Base-by-base conservation (phyloP, 2,113 vertebrate genomes). In the Kryptolebias marmoratus region DNA sequence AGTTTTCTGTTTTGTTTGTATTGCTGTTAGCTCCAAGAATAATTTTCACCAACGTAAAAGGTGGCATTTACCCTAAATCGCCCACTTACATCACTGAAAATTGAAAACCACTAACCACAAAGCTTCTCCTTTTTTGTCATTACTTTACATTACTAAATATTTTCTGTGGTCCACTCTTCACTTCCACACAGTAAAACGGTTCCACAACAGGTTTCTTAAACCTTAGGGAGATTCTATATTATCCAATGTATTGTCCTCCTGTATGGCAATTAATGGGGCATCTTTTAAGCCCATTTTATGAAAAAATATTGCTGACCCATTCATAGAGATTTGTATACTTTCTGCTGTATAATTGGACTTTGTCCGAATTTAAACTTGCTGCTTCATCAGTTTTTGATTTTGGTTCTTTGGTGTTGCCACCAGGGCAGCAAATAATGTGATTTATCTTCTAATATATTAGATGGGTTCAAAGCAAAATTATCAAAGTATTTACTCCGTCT, bases 71-170 rank as follows among this genome's bases (percentile, higher is more conserved):
- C 11, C 22, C 31, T 18, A 56, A 78, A 36, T 18, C 71, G 54
- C 53, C 16, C 30, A 52, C 30, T 68, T 55, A 47, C 77, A 64
- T 62, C 39, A 82, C 39, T 42, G 28, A 60, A 54, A 28, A 71
- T 67, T 61, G n/a, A 15, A 52, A 70, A 73, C 68, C 49, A 63
- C 22, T 28, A 48, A 80, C 57, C 66, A 71, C 58, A 57, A 59
- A 45, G 49, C 53, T 32, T 58, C 22, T 77, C 44, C 11, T 58
- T 64, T 10, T 63, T 10, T 77, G 56, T 61, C 18, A 48, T 57
- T n/a, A 11, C 57, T 63, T 59, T 68, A 18, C 48, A 71, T 47
- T 79, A 76, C 83, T 88, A 71, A 81, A 48, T 48, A 68, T 28
- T 39, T 70, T 15, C 42, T 48, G 11, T 45, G 7, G 18, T 71